Evolutionary conservation across 2,113 vertebrate genomes (phyloP).

Genomic region (Epinephelus lanceolatus): DNA sequence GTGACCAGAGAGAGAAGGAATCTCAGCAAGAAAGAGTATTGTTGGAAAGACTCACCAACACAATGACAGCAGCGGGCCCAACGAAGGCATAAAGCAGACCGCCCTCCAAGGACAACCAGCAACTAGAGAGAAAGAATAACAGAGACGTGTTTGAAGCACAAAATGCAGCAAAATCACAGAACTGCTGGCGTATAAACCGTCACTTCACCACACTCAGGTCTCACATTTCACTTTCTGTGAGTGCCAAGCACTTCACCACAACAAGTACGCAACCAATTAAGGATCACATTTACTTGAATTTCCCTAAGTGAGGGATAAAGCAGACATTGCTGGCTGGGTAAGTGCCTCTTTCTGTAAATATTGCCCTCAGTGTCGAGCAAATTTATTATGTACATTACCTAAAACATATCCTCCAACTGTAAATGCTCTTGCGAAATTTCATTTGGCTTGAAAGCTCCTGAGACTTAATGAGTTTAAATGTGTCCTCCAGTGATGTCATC

Average conservation of each 20-base stretch:
- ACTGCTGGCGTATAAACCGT: constrained; percentile 1
- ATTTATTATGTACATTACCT: constrained; percentile 53
- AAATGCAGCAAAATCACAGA: constrained; percentile 19
- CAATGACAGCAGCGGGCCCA: constrained; percentile 94
- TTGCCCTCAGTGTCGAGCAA: constrained; percentile 35
- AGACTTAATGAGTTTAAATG: constrained; percentile 62
- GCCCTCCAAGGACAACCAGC: constrained; percentile 95
- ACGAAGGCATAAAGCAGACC: constrained; percentile 96
- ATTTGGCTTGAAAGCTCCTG: constrained; percentile 41
- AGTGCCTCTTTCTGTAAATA: constrained; percentile 48
- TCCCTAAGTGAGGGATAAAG: constrained; percentile 34
- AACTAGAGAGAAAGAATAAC: constrained; percentile 78
- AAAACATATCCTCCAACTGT: constrained; percentile 52
- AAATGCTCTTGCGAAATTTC: constrained; percentile 43
- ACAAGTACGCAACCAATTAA: constrained; percentile 44
- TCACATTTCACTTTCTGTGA: constrained; percentile 19
- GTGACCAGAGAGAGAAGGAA: constrained; percentile 9
- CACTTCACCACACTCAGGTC: constrained; percentile 7
- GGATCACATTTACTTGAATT: constrained; percentile 12
- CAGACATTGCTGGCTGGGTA: constrained; percentile 21
- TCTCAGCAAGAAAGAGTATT: neutral
- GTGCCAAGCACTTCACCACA: constrained; percentile 30
- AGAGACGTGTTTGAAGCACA: neutral
- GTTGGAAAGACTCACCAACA: constrained; percentile 87
- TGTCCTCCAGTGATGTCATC: constrained; percentile 73